These are phyloP conservation scores for Ataeniobius toweri DNA, from an alignment of 2,797 vertebrate species.

Conservation along the genomic window DNA sequence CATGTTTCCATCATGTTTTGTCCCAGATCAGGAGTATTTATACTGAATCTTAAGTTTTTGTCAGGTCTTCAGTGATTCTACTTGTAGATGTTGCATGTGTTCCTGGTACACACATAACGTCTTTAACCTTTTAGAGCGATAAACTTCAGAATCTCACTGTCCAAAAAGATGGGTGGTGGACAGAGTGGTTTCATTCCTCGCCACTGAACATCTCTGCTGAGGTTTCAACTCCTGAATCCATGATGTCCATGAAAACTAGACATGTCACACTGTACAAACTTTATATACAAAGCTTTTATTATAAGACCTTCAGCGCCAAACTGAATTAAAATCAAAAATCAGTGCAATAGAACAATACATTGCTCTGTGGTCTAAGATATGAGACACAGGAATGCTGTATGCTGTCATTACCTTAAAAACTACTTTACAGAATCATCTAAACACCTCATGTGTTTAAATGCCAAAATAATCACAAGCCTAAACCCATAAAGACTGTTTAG, in stretches of 20 bases:
- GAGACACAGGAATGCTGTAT: conserved; percentile 13
- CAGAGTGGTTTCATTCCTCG: too few relatives aligned
- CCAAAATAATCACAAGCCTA: conserved; percentile 25
- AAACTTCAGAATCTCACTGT: background rate
- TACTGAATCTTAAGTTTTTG: too few relatives aligned
- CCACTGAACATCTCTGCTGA: background rate
- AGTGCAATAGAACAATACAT: background rate
- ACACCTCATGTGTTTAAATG: conserved; percentile 17
- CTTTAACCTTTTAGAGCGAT: too few relatives aligned
- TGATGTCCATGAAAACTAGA: background rate
- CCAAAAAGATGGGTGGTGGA: background rate
- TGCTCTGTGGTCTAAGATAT: background rate
- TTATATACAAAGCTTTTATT: background rate
- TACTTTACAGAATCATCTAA: background rate
- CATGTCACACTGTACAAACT: background rate
- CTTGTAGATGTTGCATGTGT: too few relatives aligned
- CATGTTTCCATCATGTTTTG: too few relatives aligned
- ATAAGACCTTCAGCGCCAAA: background rate
- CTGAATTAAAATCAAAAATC: background rate
- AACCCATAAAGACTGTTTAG: conserved; percentile 37
- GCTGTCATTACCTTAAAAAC: conserved; percentile 8
- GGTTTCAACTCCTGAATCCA: background rate
- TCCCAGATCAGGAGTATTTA: too few relatives aligned
- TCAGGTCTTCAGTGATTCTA: too few relatives aligned
- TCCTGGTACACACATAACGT: too few relatives aligned